Percentiles rank a stretch among this genome's conserved stretches.
Evolutionary conservation across 2,888 invertebrate genomes (phyloP).

Genomic region (Junonia oenone): DNA sequence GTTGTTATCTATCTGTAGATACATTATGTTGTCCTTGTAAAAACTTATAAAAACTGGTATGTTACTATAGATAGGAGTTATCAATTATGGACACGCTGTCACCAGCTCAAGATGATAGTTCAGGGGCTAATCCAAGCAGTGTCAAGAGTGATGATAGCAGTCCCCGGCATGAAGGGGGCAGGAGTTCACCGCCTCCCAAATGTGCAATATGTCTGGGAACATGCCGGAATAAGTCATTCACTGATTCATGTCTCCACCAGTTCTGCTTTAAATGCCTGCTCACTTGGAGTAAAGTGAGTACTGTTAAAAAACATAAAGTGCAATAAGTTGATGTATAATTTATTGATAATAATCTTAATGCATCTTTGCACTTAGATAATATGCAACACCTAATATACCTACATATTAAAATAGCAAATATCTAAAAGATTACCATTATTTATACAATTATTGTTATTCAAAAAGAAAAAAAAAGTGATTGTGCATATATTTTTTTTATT

Average conservation of each 20-base stretch:
- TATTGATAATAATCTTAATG: background rate
- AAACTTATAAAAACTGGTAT: background rate
- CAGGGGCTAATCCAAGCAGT: slow-evolving; percentile 63
- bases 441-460: background rate
- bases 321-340: background rate
- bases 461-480: background rate
- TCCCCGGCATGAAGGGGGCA: slow-evolving; percentile 54
- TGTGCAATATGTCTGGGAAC: slow-evolving; percentile 96
- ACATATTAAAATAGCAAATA: no score
- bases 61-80: slow-evolving; percentile 2
- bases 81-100: slow-evolving; percentile 54
- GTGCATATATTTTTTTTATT: background rate
- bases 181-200: slow-evolving; percentile 87
- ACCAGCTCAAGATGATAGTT: slow-evolving; percentile 50
- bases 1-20: no score
- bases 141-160: slow-evolving; percentile 72
- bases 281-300: slow-evolving; percentile 92
- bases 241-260: slow-evolving; percentile 94
- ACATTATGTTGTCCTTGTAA: background rate
- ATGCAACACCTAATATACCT: no score
- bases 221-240: slow-evolving; percentile 92
- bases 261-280: slow-evolving; percentile 96
- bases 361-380: background rate
- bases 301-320: background rate
- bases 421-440: background rate